These are phyloP conservation scores for Channa argus DNA, from an alignment of 2,113 vertebrate species.

Conservation along the genomic window DNA sequence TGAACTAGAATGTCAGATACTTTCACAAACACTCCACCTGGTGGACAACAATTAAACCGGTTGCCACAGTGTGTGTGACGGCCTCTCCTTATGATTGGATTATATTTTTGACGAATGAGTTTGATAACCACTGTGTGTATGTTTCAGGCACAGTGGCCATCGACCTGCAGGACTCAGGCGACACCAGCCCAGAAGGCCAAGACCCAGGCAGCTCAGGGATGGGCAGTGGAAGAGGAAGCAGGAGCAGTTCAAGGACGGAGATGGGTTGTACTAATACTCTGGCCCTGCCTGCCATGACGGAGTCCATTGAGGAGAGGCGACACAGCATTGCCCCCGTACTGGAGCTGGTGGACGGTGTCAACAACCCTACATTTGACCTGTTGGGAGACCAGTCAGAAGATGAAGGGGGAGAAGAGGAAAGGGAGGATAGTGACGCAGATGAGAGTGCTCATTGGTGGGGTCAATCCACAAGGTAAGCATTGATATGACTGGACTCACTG, in stretches of 20 bases:
- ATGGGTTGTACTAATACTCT: conserved; percentile 78
- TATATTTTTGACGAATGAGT: not conserved
- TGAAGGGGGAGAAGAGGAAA: conserved; percentile 83
- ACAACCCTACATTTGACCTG: conserved; percentile 83
- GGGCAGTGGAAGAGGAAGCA: conserved; percentile 64
- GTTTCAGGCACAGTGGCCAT: conserved; percentile 86
- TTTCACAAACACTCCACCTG: conserved; percentile 74
- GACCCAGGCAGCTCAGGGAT: conserved; percentile 53
- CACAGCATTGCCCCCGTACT: conserved; percentile 88
- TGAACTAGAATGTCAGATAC: conserved; percentile 39
- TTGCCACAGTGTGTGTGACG: not conserved
- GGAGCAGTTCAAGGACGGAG: conserved; percentile 75
- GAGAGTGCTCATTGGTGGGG: conserved; percentile 82
- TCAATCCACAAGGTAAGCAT: conserved; percentile 80
- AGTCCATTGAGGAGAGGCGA: conserved; percentile 75
- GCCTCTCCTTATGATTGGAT: no score
- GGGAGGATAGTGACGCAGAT: conserved; percentile 81
- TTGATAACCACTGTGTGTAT: not conserved
- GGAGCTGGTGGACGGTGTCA: conserved; percentile 84
- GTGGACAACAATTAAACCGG: conserved; percentile 57
- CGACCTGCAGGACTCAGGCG: conserved; percentile 85
- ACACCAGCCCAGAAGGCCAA: conserved; percentile 82
- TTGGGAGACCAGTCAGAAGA: conserved; percentile 87
- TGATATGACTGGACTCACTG: not conserved
- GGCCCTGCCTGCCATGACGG: conserved; percentile 75